These are phyloP conservation scores for Sebastes glaucus DNA, from an alignment of 2,797 vertebrate species.

Conservation along the genomic window DNA sequence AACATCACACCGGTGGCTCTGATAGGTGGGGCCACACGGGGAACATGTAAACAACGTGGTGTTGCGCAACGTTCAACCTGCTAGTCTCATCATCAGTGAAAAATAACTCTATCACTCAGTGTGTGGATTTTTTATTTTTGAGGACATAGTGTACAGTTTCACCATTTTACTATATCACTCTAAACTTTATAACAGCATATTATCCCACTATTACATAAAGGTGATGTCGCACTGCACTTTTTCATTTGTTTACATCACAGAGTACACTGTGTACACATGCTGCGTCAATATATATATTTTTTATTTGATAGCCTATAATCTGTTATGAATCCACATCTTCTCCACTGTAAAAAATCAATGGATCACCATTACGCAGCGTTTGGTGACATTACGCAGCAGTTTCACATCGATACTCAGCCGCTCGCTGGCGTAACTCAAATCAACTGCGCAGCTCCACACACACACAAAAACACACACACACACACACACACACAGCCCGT, in stretches of 20 bases:
- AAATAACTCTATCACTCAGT: neutral
- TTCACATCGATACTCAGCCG: slow-evolving; percentile 8
- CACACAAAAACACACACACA: slow-evolving; percentile 1
- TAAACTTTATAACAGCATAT: neutral
- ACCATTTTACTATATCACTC: neutral
- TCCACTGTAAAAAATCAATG: neutral
- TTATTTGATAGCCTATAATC: too few relatives aligned
- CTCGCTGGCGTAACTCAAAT: slow-evolving; percentile 53
- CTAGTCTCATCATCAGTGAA: too few relatives aligned
- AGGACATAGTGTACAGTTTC: neutral
- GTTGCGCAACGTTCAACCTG: slow-evolving; percentile 75
- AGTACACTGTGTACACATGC: neutral
- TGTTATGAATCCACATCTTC: neutral
- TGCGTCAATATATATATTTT: neutral
- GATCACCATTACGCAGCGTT: slow-evolving; percentile 35
- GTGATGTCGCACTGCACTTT: neutral
- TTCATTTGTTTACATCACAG: too few relatives aligned
- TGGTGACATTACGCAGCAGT: slow-evolving; percentile 65
- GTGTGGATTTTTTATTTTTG: too few relatives aligned
- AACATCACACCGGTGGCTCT: slow-evolving; percentile 59
- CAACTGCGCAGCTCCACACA: slow-evolving; percentile 76
- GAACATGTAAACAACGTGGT: slow-evolving; percentile 80
- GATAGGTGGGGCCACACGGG: slow-evolving; percentile 78
- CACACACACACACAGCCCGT: neutral
- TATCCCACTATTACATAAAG: neutral